Base-by-base conservation (phyloP, 2,888 invertebrate species). In the Acanthoscelides obtectus region DNA sequence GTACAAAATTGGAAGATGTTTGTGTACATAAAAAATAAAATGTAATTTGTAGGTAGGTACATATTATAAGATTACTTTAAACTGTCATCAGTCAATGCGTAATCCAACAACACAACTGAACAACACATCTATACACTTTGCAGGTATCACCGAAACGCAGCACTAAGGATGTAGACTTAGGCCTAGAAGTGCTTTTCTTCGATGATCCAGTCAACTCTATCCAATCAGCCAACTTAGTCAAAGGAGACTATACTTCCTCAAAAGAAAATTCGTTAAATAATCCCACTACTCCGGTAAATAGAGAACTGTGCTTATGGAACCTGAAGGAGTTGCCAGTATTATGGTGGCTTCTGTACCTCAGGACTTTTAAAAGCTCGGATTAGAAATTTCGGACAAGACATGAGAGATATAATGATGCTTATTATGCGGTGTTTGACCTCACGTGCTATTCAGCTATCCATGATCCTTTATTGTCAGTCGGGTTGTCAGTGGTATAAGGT, bases 101-200 rank as follows among this genome's bases (percentile, higher is more conserved):
- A 66, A 66, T 19, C 22, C 66, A 66, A 66, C 20, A 66, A 66
- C 6, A 66, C 66, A 66, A 6, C 22, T 22, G 6, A 66, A 22
- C 66, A 66, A 63, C 66, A 21, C 8, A 17, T 21, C 75, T 75
- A 45, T 45, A 72, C 70, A 72, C 74, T 81, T 80, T 82, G 71
- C 81, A 83, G 83, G 82, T 81, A 66, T 79, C 79, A 75, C 72
- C 75, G 65, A 77, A 78, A 73, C 67, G 74, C 66, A 73, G 72
- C 66, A 75, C 71, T 27, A 81, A 80, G 77, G 83, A 84, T 73
- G 78, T 77, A 71, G 82, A 83, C 72, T 78, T 80, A 74, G 85
- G 84, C 75, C 78, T 84, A 74, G 83, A 85, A 77, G 81, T 85
- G 75, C 84, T 86, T 79, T 83, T 83, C 74, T 83, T 86, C 78